Percentiles rank a stretch among this genome's conserved stretches.
phyloP scores from a whole-genome alignment of 2,113 vertebrate genomes.

The Promerops cafer region DNA sequence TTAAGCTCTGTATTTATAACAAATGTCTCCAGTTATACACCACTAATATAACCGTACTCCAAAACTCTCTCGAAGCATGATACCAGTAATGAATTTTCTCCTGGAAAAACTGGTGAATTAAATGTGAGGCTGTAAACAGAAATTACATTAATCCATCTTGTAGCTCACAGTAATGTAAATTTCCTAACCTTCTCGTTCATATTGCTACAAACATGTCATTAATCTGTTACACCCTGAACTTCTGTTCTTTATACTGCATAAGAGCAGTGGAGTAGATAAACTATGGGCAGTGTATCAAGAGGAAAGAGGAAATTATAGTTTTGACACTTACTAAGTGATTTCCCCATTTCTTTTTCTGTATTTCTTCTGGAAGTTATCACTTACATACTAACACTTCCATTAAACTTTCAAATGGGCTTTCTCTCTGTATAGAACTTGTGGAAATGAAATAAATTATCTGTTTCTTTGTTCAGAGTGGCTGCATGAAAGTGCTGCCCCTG shows the following conservation, averaged over 20 bases:
- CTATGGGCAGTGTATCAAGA: background rate
- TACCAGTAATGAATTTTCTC: slow-evolving; percentile 33
- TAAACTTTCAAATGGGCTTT: slow-evolving; percentile 39
- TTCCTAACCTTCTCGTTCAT: slow-evolving; percentile 48
- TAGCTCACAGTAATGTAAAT: slow-evolving; percentile 44
- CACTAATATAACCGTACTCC: background rate
- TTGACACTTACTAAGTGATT: slow-evolving; percentile 52
- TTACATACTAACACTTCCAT: background rate
- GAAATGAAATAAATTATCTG: background rate
- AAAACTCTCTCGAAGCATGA: background rate
- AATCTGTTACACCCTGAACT: slow-evolving; percentile 29
- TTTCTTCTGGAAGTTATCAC: background rate
- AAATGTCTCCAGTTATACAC: background rate
- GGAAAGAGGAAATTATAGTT: slow-evolving; percentile 31
- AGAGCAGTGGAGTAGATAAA: slow-evolving; percentile 27
- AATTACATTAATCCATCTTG: slow-evolving; percentile 67
- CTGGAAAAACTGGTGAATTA: slow-evolving; percentile 49
- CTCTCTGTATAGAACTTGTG: background rate
- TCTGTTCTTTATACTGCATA: background rate
- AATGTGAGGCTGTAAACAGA: slow-evolving; percentile 38
- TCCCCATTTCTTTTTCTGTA: background rate
- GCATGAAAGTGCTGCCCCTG: background rate
- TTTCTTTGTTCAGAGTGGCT: background rate
- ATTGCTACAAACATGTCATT: slow-evolving; percentile 35
- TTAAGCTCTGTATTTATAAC: background rate